These are phyloP conservation scores for Cyprinodon tularosa DNA, from an alignment of 2,113 vertebrate species.

Conservation along the genomic window DNA sequence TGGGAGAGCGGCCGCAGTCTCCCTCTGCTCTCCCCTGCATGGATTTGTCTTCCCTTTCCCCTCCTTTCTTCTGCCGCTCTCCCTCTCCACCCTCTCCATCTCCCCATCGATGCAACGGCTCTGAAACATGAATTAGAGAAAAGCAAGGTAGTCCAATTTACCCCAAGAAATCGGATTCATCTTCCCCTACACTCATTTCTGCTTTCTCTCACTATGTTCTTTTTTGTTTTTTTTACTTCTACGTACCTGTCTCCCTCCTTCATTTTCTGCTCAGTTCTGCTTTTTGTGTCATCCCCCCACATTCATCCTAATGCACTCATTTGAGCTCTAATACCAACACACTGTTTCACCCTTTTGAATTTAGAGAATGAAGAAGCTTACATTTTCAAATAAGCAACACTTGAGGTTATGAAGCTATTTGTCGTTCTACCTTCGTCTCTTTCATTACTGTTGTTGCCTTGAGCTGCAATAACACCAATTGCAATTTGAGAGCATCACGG, in stretches of 20 bases:
- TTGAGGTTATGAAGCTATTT: neutral
- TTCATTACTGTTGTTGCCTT: neutral
- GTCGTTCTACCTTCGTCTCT: too few relatives aligned
- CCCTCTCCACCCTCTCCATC: constrained; percentile 79
- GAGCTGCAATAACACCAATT: constrained; percentile 23
- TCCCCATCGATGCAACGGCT: constrained; percentile 79
- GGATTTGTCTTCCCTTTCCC: constrained; percentile 86
- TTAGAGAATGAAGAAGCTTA: neutral
- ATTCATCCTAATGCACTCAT: neutral
- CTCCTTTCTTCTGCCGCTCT: constrained; percentile 62
- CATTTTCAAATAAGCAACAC: neutral
- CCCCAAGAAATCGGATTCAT: constrained; percentile 78
- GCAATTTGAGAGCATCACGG: constrained; percentile 9
- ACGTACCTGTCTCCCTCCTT: constrained; percentile 44
- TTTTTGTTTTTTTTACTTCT: constrained; percentile 38
- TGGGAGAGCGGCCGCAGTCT: constrained; percentile 89
- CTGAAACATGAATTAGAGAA: constrained; percentile 89
- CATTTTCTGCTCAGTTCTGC: constrained; percentile 57
- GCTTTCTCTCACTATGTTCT: constrained; percentile 48
- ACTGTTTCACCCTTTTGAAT: neutral
- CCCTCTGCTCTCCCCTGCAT: constrained; percentile 86
- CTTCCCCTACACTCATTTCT: constrained; percentile 68
- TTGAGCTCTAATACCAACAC: constrained; percentile 3
- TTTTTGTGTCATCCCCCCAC: constrained; percentile 41
- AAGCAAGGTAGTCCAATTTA: constrained; percentile 88